Conservation (phyloP, 2,113 vertebrate species). For the Perca schrenkii region DNA sequence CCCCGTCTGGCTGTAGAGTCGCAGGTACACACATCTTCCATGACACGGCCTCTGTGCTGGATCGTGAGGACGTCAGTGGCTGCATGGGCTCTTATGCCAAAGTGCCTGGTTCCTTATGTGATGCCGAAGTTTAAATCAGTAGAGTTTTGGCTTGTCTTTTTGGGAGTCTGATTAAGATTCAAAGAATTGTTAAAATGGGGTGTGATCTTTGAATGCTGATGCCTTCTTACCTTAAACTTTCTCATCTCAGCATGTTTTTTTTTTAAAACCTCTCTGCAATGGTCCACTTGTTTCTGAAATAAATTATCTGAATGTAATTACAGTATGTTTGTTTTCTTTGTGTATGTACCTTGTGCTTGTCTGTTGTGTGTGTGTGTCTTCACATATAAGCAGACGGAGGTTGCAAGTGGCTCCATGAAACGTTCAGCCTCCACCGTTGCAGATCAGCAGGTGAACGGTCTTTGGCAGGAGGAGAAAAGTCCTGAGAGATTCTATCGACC, state of each 20-base stretch:
- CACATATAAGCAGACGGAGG: slow-evolving; percentile 83
- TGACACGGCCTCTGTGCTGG: slow-evolving; percentile 52
- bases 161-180: slow-evolving; percentile 37
- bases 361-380: slow-evolving; percentile 28
- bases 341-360: slow-evolving; percentile 27
- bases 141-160: slow-evolving; percentile 37
- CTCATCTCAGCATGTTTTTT: slow-evolving; percentile 47
- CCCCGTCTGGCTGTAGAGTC: slow-evolving; percentile 94
- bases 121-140: slow-evolving; percentile 30
- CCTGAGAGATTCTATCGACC: slow-evolving; percentile 91
- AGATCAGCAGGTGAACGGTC: slow-evolving; percentile 91
- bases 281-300: background rate
- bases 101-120: slow-evolving; percentile 34
- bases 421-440: slow-evolving; percentile 92
- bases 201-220: slow-evolving; percentile 57
- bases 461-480: slow-evolving; percentile 94
- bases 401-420: slow-evolving; percentile 90
- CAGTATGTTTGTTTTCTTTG: slow-evolving; percentile 11
- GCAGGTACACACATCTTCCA: slow-evolving; percentile 87
- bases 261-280: background rate
- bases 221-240: slow-evolving; percentile 35
- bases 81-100: slow-evolving; percentile 70
- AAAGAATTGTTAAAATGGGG: slow-evolving; percentile 12
- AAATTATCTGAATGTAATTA: slow-evolving; percentile 5
- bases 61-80: slow-evolving; percentile 47